These are phyloP conservation scores for Bombylius major DNA, from an alignment of 2,888 invertebrate genomes.

Conservation along the genomic window DNA sequence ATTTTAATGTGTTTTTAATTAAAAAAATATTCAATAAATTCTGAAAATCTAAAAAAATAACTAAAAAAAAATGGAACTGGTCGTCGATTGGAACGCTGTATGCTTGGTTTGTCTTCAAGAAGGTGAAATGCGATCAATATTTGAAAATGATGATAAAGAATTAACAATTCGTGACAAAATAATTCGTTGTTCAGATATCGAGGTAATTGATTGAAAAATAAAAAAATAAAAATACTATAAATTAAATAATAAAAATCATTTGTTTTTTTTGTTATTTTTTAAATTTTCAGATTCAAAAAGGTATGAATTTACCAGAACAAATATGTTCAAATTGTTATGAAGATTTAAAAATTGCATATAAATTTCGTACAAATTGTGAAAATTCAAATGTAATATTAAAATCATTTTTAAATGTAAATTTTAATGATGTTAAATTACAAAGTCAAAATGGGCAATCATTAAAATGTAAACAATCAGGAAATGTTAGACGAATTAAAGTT, in stretches of 20 bases:
- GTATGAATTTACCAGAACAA: slow-evolving; percentile 26
- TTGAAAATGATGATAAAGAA: slow-evolving; percentile 11
- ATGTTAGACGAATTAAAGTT: slow-evolving; percentile 10
- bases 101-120: slow-evolving; percentile 16
- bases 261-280: not conserved
- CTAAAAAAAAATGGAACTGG: slow-evolving; percentile 3
- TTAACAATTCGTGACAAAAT: slow-evolving; percentile 13
- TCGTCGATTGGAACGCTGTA: slow-evolving; percentile 12
- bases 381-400: slow-evolving; percentile 28
- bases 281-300: slow-evolving; percentile 18
- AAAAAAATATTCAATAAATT: too few relatives aligned
- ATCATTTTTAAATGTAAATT: slow-evolving; percentile 14
- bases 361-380: slow-evolving; percentile 30
- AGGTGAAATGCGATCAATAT: slow-evolving; percentile 13
- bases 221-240: not conserved
- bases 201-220: slow-evolving; percentile 1
- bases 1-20: too few relatives aligned
- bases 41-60: too few relatives aligned
- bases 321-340: slow-evolving; percentile 28
- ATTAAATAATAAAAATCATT: too few relatives aligned
- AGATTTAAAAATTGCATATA: slow-evolving; percentile 29
- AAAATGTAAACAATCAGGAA: slow-evolving; percentile 13
- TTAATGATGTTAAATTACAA: not conserved
- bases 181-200: slow-evolving; percentile 12
- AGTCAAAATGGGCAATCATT: not conserved